Evolutionary conservation across 2,797 vertebrate species (phyloP).

Genomic region (Danio kyathit): DNA sequence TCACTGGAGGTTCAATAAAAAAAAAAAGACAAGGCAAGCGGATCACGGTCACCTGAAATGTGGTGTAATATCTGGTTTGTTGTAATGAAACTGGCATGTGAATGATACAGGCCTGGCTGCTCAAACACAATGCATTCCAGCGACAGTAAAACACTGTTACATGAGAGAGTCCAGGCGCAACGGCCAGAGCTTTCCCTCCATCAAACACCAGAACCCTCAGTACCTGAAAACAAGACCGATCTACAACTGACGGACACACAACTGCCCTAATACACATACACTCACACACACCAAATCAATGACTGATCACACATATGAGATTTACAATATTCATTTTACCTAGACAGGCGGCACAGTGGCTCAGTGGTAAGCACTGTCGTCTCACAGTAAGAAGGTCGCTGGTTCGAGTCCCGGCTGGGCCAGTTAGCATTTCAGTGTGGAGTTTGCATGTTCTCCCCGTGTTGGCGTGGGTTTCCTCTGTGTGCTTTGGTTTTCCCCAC

Average conservation of each 20-base stretch:
- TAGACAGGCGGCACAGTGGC: too few species aligned
- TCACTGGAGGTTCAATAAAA: neutral
- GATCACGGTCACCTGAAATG: slow-evolving; percentile 10
- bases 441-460: too few species aligned
- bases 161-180: slow-evolving; percentile 66
- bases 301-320: too few species aligned
- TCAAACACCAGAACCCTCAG: slow-evolving; percentile 49
- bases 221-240: slow-evolving; percentile 15
- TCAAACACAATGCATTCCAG: slow-evolving; percentile 80
- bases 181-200: slow-evolving; percentile 48
- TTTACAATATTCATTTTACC: too few species aligned
- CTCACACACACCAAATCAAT: too few species aligned
- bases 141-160: slow-evolving; percentile 57
- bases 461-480: too few species aligned
- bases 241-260: slow-evolving; percentile 27
- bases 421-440: too few species aligned
- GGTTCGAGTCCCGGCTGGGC: too few species aligned
- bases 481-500: too few species aligned
- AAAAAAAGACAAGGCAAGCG: neutral
- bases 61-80: slow-evolving; percentile 27
- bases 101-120: slow-evolving; percentile 70
- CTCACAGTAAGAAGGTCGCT: too few species aligned
- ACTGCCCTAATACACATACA: too few species aligned
- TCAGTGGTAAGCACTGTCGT: too few species aligned
- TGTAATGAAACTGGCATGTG: slow-evolving; percentile 58